phyloP scores from a whole-genome alignment of 2,797 vertebrate genomes.

The Pampus argenteus region DNA sequence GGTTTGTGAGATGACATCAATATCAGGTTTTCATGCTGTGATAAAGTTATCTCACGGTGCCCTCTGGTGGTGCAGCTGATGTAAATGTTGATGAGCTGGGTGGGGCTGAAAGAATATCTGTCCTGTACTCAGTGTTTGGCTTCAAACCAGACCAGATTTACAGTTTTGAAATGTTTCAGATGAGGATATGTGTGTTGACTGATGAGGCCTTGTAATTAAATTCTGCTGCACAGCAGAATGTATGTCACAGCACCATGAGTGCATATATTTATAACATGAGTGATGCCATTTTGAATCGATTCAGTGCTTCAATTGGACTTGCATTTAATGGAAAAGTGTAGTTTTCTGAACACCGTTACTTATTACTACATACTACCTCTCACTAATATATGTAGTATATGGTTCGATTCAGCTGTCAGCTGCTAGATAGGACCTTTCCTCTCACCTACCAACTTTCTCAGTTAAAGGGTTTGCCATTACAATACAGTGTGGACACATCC shows the following conservation, averaged over 20 bases:
- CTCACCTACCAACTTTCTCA: conserved; percentile 6
- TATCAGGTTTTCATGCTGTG: conserved; percentile 14
- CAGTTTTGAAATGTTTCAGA: conserved; percentile 51
- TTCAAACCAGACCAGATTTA: conserved; percentile 38
- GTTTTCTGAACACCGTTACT: neutral
- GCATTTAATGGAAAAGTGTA: neutral
- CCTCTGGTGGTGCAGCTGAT: conserved; percentile 70
- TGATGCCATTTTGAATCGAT: conserved; percentile 1
- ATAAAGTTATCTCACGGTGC: conserved; percentile 56
- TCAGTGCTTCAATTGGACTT: neutral
- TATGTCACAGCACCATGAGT: conserved; percentile 18
- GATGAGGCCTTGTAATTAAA: conserved; percentile 32
- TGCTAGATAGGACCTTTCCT: conserved; percentile 2
- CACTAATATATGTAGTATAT: neutral
- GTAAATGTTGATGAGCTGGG: conserved; percentile 22
- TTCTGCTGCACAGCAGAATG: conserved; percentile 4
- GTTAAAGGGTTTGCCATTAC: conserved; percentile 2
- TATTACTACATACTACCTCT: neutral
- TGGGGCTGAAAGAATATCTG: conserved; percentile 23
- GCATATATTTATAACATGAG: conserved; percentile 29
- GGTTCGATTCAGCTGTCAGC: conserved; percentile 19
- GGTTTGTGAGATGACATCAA: conserved; percentile 23
- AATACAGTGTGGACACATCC: conserved; percentile 10
- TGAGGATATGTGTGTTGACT: conserved; percentile 20
- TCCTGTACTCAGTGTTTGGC: conserved; percentile 27